A percentile compares a stretch with the other conserved stretches of the same genome.
These are phyloP conservation scores for Corapipo altera DNA, from an alignment of 2,113 vertebrate genomes.

Conservation along the genomic window DNA sequence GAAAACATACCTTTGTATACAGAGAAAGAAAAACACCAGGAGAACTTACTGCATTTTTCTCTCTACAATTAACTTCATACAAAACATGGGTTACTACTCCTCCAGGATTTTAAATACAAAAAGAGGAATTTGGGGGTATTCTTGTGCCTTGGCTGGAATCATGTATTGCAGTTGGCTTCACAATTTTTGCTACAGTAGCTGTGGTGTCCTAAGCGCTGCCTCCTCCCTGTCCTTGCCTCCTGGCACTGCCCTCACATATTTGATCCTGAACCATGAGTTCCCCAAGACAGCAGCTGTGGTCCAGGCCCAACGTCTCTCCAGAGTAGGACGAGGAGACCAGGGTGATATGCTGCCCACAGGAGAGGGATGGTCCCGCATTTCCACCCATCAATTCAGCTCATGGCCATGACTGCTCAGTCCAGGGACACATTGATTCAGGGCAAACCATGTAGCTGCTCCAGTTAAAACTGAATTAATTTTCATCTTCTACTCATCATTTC, in stretches of 20 bases:
- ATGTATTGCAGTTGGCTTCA: not conserved
- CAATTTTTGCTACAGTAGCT: not conserved
- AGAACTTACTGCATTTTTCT: not conserved
- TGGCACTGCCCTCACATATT: not conserved
- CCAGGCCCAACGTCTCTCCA: not conserved
- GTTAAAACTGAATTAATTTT: not conserved
- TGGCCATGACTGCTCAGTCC: not conserved
- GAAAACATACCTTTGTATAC: slow-evolving; percentile 43
- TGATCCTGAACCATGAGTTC: not conserved
- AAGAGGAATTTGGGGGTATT: not conserved
- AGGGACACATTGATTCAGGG: not conserved
- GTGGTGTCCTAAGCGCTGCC: rapidly evolving
- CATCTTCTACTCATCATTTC: not conserved
- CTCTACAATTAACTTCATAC: not conserved
- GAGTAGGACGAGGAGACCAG: rapidly evolving
- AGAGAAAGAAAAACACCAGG: slow-evolving; percentile 8
- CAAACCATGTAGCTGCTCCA: not conserved
- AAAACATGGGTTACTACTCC: not conserved
- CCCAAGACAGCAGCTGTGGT: rapidly evolving
- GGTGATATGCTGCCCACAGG: rapidly evolving
- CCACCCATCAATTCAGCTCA: not conserved
- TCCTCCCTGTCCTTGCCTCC: not conserved
- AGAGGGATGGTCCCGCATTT: rapidly evolving
- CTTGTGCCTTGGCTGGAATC: not conserved
- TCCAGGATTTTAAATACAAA: not conserved